phyloP scores from a whole-genome alignment of 1,140 invertebrate genomes.

The Cydia splendana region DNA sequence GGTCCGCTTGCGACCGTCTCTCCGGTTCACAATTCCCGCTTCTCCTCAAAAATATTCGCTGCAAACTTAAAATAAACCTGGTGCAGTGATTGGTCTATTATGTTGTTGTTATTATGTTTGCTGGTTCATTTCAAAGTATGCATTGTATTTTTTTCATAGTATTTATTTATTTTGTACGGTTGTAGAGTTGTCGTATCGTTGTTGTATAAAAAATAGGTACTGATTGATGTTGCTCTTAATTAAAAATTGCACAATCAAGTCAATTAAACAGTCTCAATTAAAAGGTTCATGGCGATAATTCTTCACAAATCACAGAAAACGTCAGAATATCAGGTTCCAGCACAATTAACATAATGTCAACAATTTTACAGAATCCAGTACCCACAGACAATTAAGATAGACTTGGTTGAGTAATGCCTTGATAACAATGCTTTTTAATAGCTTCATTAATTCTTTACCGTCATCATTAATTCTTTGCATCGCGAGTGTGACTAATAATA shows the following conservation, averaged over 20 bases:
- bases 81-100: slow-evolving; percentile 39
- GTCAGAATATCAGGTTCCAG: background rate
- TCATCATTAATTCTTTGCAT: slow-evolving; percentile 46
- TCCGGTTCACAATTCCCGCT: slow-evolving; percentile 54
- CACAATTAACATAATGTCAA: slow-evolving; percentile 25
- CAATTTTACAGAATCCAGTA: slow-evolving; percentile 44
- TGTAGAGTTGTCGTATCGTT: background rate
- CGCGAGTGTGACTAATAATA: slow-evolving; percentile 25
- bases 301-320: background rate
- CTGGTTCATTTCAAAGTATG: background rate
- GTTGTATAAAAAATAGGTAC: background rate
- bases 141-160: background rate
- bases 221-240: background rate
- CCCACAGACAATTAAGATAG: slow-evolving; percentile 47
- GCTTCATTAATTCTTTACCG: slow-evolving; percentile 14
- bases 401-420: slow-evolving; percentile 47
- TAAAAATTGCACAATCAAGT: background rate
- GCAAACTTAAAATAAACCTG: slow-evolving; percentile 51
- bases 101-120: slow-evolving; percentile 37
- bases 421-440: slow-evolving; percentile 44
- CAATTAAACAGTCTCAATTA: slow-evolving; percentile 6
- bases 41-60: slow-evolving; percentile 60
- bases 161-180: background rate
- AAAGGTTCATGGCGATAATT: slow-evolving; percentile 18
- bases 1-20: slow-evolving; percentile 64